A percentile compares a stretch with the other conserved stretches of the same genome.
phyloP scores from a whole-genome alignment of 2,797 vertebrate genomes.

The Hirundo rustica region DNA sequence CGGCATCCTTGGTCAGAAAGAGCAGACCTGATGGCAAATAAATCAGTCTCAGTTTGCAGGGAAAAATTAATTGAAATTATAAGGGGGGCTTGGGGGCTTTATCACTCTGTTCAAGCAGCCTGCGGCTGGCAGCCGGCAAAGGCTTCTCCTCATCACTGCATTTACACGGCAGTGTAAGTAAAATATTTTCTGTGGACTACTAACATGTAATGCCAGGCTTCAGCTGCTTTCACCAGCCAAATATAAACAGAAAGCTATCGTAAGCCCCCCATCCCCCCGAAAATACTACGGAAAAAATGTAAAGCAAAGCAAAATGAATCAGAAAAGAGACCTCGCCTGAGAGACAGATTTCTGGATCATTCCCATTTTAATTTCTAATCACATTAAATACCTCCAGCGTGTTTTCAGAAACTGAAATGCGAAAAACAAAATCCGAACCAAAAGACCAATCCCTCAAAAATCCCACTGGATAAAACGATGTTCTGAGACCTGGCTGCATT shows the following conservation, averaged over 20 bases:
- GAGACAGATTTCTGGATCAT: neutral
- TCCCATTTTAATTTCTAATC: neutral
- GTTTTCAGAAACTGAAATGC: neutral
- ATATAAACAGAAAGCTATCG: neutral
- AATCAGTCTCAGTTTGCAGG: neutral
- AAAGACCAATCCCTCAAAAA: neutral
- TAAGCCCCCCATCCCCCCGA: rapidly evolving
- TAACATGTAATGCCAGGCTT: neutral
- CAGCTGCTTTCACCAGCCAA: neutral
- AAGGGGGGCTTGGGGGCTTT: neutral
- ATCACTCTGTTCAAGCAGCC: neutral
- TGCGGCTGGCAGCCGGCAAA: neutral
- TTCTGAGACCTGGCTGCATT: neutral
- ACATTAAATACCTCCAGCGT: neutral
- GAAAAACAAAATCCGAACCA: neutral
- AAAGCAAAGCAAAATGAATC: neutral
- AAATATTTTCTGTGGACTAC: neutral
- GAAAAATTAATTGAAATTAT: neutral
- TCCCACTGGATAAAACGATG: rapidly evolving
- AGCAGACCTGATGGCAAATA: neutral
- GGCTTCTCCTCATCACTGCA: neutral
- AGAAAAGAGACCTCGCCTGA: neutral
- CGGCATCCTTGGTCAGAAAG: neutral
- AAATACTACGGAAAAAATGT: neutral
- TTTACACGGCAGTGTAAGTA: neutral